Evolutionary conservation across 2,888 invertebrate genomes (phyloP), one percentile per base, ranked within the genome.

Genomic region (Nymphalis urticae): DNA sequence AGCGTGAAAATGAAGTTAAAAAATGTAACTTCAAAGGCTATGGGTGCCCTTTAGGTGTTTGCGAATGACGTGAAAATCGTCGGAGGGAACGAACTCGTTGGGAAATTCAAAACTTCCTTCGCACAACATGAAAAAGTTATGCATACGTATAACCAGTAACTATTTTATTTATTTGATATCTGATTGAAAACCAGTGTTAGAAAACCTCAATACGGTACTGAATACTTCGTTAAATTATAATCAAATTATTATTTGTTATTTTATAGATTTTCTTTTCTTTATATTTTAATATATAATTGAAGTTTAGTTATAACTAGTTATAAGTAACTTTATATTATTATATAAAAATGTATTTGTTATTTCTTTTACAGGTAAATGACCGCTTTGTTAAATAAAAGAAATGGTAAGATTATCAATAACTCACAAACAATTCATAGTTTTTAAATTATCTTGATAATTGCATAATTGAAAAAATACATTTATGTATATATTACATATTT

Each of bases 11-110:
- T 66, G 68, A 53, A 67, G 59, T 58, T 10, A 36, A 58, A 58
- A 63, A 70, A 71, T 64, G 69, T 53, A 58, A 62, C 71, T 65
- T 72, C 72, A 73, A 73, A 73, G 72, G 66, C 65, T 32, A n/a
- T 1, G 27, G 58, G 42, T 42, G 64, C 66, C 64, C 69, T 71
- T 71, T 66, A 63, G 63, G 66, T 71, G 60, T 60, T 50, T 71
- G 66, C 56, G 61, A 71, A 51, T 63, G 63, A 58, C 58, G 51
- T 60, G 58, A 19, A 62, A 67, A 62, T 53, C 58, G 48, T 67
- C 47, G 53, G 24, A 13, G 58, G 42, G 58, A 58, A 58, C 13
- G 58, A 58, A 42, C 42, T 58, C 58, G 9, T 42, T 58, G 36
- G 13, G 19, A 58, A 58, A 19, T 42, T 36, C 17, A 27, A n/a